These are phyloP conservation scores for Parus major DNA, from an alignment of 2,113 vertebrate species.

Conservation along the genomic window DNA sequence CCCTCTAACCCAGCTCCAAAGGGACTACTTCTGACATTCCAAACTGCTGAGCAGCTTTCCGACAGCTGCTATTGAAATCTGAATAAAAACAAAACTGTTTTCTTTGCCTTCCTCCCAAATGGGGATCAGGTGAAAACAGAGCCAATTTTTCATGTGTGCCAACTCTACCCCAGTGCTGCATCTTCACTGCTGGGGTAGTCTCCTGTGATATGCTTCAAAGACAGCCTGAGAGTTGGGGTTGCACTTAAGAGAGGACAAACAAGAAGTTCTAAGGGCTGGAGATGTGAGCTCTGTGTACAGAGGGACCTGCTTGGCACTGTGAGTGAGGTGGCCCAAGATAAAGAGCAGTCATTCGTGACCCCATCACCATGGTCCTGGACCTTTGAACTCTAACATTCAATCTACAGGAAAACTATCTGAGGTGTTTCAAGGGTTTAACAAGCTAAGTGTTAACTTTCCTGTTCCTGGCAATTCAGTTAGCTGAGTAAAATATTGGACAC, in stretches of 20 bases:
- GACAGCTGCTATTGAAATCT: slow-evolving; percentile 30
- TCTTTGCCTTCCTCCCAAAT: not conserved
- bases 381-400: not conserved
- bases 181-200: not conserved
- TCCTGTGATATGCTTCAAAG: not conserved
- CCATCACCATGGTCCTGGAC: not conserved
- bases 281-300: not conserved
- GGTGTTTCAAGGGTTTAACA: not conserved
- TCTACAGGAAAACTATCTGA: not conserved
- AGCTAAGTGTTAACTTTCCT: not conserved
- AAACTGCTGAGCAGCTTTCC: slow-evolving; percentile 55
- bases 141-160: not conserved
- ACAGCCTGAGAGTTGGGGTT: not conserved
- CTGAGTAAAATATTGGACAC: not conserved
- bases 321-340: not conserved
- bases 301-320: not conserved
- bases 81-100: slow-evolving; percentile 28
- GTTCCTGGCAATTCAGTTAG: not conserved
- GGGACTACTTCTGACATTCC: slow-evolving; percentile 50
- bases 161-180: not conserved
- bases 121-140: not conserved
- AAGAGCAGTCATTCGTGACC: fast-evolving
- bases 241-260: not conserved
- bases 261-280: not conserved
- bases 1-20: slow-evolving; percentile 22